phyloP scores from a whole-genome alignment of 2,113 vertebrate genomes.

The Melospiza melodia region DNA sequence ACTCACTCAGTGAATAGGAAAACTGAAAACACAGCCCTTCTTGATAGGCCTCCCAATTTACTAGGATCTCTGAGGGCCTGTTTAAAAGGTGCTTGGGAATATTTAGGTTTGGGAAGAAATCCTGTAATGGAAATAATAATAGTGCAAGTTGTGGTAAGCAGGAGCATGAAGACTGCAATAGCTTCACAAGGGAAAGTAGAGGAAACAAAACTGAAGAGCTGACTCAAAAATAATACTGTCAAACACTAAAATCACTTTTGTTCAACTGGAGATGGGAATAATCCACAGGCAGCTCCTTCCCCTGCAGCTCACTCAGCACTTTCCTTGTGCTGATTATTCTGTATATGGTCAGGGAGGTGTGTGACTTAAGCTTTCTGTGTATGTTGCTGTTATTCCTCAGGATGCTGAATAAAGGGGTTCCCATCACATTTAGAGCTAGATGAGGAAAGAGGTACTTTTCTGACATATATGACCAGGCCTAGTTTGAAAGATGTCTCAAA shows the following conservation, averaged over 20 bases:
- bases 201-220: neutral
- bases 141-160: neutral
- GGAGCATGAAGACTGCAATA: neutral
- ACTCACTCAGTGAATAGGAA: neutral
- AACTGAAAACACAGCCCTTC: constrained; percentile 9
- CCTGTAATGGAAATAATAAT: constrained; percentile 34
- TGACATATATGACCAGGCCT: neutral
- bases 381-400: neutral
- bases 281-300: neutral
- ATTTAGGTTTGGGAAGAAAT: constrained; percentile 12
- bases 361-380: neutral
- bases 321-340: neutral
- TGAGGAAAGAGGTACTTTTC: neutral
- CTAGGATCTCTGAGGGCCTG: neutral
- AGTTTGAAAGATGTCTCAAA: constrained; percentile 1
- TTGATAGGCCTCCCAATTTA: neutral
- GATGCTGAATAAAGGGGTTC: neutral
- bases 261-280: neutral
- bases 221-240: neutral
- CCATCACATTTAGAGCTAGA: neutral
- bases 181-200: neutral
- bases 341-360: neutral
- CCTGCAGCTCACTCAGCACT: neutral
- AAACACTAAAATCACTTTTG: neutral
- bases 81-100: constrained; percentile 14